Evolutionary conservation across 2,888 invertebrate genomes (phyloP), one percentile per base, ranked within the genome.

Genomic region (Lepetodrilus schrolli): DNA sequence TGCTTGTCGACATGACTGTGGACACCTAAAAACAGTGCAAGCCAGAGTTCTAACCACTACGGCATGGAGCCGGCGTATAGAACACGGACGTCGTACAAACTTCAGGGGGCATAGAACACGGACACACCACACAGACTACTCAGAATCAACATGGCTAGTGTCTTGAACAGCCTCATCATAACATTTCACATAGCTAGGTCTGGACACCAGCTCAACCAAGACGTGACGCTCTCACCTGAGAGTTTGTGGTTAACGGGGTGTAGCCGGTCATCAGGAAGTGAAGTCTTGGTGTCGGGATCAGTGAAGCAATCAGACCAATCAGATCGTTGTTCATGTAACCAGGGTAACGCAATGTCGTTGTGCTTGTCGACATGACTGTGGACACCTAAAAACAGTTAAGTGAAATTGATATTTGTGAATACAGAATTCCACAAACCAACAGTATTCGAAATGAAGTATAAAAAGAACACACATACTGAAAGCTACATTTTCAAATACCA

Each of bases 261-360:
- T 91, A 91, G 3, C 99, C 99, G 0, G 99, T 99, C 97, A 99
- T 99, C 4, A 99, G 93, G 91, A 99, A 99, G 92, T 99, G 98
- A 70, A 99, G 93, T n/a, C 97, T 93, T 20, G 99, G 98, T 1
- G 98, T 98, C 0, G 99, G 99, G 84, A 98, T 98, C 69, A 99
- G 92, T 0, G 98, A 97, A 13, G 98, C 97, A 50, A 80, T 95
- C 76, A 99, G 92, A 70, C 97, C 96, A 90, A 97, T 96, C 78
- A 99, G 93, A 91, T 98, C 98, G 90, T 99, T 98, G 91, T 99
- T 98, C 96, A 99, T 98, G 91, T 98, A 98, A 0, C 97, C 97
- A 0, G 98, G 98, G 92, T 98, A 92, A 47, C 97, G 94, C 47
- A 97, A 92, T 1, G 99, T 98, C 8, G 98, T 96, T 0, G 99